Evolutionary conservation across 2,113 vertebrate genomes (phyloP), one percentile per base, ranked within the genome.

Genomic region (Gulo gulo): DNA sequence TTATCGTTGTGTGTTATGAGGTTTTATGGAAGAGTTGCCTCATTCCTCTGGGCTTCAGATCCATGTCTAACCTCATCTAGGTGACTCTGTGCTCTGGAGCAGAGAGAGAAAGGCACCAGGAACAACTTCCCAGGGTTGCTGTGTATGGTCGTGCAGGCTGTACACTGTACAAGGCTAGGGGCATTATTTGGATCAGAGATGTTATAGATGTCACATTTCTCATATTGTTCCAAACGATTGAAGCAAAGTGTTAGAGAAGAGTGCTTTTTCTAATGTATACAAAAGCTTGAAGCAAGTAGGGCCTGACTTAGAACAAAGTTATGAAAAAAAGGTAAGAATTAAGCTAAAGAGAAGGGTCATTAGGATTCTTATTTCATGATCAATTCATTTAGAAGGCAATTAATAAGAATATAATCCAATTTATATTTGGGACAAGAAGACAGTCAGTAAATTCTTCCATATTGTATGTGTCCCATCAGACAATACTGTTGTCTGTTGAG

Each of bases 1-100:
- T 97, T 85, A 86, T 82, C 63, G n/a, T 39, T 5, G 9, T 36
- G 65, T 73, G 20, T 94, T 84, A 84, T 1, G 23, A 90, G 24
- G 39, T 87, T 97, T 94, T 79, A n/a, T 89, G 76, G 87, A 95
- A 90, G 61, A 92, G 47, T 80, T 96, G n/a, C 85, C 91, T 97
- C 85, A 81, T 34, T 94, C 36, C 65, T 61, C 82, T 67, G 80
- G 55, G 78, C 76, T 67, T 83, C 47, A 15, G 36, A n/a, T 74
- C 59, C 34, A 20, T 50, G 34, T 69, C n/a, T 96, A 79, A 71
- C n/a, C 24, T 94, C 88, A 59, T 74, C 18, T 29, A 24, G 61
- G 45, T 95, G 88, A 86, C 42, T 90, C 84, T n/a, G n/a, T 91
- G 26, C 13, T 50, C 23, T 34, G 63, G 61, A 85, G 5, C 45